Evolutionary conservation across 1,140 invertebrate genomes (phyloP).

Genomic region (Tetramorium parvispinum): DNA sequence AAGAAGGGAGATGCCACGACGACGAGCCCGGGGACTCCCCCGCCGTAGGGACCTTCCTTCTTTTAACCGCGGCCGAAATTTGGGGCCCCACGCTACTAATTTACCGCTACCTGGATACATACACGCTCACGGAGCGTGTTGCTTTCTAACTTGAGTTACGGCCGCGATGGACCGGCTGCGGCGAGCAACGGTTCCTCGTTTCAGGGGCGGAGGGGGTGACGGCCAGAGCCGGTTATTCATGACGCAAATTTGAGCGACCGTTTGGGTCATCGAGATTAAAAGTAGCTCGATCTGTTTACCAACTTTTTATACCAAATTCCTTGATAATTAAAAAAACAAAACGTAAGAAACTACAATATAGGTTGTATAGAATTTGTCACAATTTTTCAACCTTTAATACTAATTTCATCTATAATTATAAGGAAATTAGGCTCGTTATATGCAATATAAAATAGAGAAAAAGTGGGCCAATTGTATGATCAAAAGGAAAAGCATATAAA

Average conservation of each 20-base stretch:
- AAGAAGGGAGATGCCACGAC: constrained; percentile 32
- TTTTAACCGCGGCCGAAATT: constrained; percentile 71
- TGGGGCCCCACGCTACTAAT: constrained; percentile 80
- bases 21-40: constrained; percentile 57
- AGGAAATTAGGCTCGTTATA: no score
- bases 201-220: background rate
- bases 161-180: constrained; percentile 70
- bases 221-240: constrained; percentile 5
- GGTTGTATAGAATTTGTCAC: background rate
- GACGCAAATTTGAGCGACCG: constrained; percentile 42
- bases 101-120: constrained; percentile 82
- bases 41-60: constrained; percentile 27
- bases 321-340: background rate
- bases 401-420: background rate
- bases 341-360: background rate
- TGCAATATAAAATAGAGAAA: no score
- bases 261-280: constrained; percentile 45
- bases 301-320: background rate
- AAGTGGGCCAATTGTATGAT: no score
- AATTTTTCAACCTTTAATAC: background rate
- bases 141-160: constrained; percentile 82
- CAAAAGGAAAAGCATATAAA: no score
- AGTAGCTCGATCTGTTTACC: background rate
- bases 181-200: constrained; percentile 58
- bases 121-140: constrained; percentile 75